A percentile compares a stretch with the other conserved stretches of the same genome.
Conservation (phyloP, 2,113 vertebrate genomes). For the Lichenostomus cassidix region DNA sequence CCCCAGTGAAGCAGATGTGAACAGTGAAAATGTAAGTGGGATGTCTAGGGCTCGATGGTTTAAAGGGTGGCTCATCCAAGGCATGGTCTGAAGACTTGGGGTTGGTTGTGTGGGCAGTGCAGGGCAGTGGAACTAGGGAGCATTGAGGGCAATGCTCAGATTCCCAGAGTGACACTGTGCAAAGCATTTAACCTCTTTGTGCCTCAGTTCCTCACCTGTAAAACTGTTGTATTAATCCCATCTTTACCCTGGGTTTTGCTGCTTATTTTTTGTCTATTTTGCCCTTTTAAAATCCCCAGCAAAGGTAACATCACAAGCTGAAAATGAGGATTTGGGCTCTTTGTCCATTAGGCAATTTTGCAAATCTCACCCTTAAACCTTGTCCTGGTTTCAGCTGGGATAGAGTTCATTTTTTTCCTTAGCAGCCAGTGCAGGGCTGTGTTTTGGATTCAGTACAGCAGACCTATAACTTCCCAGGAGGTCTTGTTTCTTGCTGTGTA, state of each 20-base stretch:
- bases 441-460: neutral
- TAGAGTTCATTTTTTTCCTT: neutral
- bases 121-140: neutral
- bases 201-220: neutral
- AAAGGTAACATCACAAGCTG: neutral
- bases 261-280: neutral
- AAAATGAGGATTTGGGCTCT: neutral
- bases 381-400: neutral
- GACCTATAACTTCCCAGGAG: neutral
- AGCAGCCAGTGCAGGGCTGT: neutral
- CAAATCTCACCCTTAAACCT: neutral
- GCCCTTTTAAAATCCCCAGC: neutral
- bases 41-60: neutral
- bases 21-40: slow-evolving; percentile 92
- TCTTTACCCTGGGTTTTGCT: neutral
- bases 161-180: neutral
- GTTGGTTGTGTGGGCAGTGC: neutral
- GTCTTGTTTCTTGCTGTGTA: neutral
- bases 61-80: neutral
- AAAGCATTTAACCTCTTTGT: neutral
- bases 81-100: neutral
- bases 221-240: neutral
- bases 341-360: neutral
- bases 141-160: neutral
- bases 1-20: slow-evolving; percentile 90